Percentiles rank a stretch among this genome's conserved stretches.
phyloP scores from a whole-genome alignment of 2,113 vertebrate species.

The Colaptes auratus region DNA sequence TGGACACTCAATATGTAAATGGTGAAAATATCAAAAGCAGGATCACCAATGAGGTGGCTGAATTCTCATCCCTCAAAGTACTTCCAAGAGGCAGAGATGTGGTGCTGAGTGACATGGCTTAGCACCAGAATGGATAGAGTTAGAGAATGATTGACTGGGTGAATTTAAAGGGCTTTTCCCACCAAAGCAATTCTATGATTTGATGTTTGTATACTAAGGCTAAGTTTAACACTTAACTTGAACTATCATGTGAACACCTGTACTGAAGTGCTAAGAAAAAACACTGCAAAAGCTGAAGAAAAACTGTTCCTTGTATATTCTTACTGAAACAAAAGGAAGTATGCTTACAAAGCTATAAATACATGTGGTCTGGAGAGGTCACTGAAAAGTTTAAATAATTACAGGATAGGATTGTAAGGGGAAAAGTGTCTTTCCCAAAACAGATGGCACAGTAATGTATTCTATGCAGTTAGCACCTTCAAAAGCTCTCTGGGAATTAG shows the following conservation, averaged over 20 bases:
- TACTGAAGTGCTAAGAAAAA: not conserved
- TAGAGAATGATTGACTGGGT: too few species aligned
- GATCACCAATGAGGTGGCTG: too few species aligned
- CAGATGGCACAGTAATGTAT: conserved; percentile 57
- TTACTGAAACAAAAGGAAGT: not conserved
- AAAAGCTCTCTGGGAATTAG: conserved; percentile 24
- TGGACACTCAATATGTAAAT: too few species aligned
- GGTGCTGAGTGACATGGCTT: too few species aligned
- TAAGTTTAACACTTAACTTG: not conserved
- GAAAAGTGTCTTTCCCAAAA: not conserved
- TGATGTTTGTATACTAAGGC: too few species aligned
- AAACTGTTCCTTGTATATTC: not conserved
- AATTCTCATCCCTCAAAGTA: too few species aligned
- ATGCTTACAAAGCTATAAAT: not conserved
- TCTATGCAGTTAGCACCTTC: conserved; percentile 27
- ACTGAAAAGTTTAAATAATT: conserved; percentile 25
- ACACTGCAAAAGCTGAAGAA: not conserved
- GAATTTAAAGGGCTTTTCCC: too few species aligned
- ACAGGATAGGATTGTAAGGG: not conserved
- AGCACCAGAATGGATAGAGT: too few species aligned
- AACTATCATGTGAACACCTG: not conserved
- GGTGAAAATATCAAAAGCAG: too few species aligned
- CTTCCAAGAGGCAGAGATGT: too few species aligned
- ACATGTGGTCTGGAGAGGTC: not conserved
- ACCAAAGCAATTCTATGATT: too few species aligned